Base-by-base conservation (phyloP, 2,113 vertebrate species). In the Calidris pygmaea region DNA sequence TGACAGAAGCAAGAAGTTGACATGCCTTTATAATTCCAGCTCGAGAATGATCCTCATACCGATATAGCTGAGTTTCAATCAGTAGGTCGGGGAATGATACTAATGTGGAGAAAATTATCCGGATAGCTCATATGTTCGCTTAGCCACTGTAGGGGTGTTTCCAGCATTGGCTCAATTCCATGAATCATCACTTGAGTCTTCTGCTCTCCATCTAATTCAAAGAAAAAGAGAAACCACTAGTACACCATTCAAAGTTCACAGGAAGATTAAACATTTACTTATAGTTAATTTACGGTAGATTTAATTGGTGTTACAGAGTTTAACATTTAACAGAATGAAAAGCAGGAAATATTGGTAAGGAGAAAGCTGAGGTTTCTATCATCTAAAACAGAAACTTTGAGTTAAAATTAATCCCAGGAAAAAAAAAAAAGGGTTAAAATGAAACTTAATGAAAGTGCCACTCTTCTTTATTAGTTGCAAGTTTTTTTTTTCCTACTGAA, bases 31-130 rank as follows among this genome's bases (percentile, higher is more conserved):
- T 66, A 97, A 91, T 95, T 97, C 96, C 96, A 96, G 91, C 91
- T 91, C 52, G 75, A 92, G 91, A 95, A 72, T 21, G 81, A 89
- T 93, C 95, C 89, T 95, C 35, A 47, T 71, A 74, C 26, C 70
- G 80, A 30, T 12, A 74, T 3, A 65, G 79, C 58, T 20, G 91
- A 95, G 62, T 93, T 96, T 99, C 99, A 99, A 95, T 99, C 99
- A 59, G 97, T 98, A 53, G 99, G 98, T 20, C 96, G 96, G 12
- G 99, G 99, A 97, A 99, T 94, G 97, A 99, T 88, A 96, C 99
- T 98, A 97, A 99, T 99, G 98, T 99, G 99, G 89, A 99, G 99
- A 97, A 99, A 99, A 98, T 99, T 99, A 98, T 99, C 99, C 2
- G 99, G 99, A 96, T 99, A 99, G 97, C 99, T 99, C 96, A 99